Base-by-base conservation (phyloP, 1,140 invertebrate genomes). In the Hormaphis cornu region DNA sequence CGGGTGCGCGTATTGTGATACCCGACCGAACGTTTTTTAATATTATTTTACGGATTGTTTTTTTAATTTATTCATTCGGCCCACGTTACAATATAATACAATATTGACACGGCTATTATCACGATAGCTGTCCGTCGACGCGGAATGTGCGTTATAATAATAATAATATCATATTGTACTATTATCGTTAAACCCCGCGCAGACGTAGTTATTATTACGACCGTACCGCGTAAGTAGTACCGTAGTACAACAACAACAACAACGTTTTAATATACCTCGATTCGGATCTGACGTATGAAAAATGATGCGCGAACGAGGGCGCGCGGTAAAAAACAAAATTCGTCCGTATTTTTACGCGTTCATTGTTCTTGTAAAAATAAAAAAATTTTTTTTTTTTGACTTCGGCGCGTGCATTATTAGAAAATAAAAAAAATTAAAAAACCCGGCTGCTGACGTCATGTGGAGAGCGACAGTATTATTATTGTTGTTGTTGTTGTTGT, bases 261-360 rank as follows among this genome's bases (percentile, higher is more conserved):
- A 63, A 63, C 59, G 42, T 63, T 63, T 63, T 63, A 63, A 63
- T n/a, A n/a, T 63, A 48, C 59, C 42, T 63, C 22, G 59, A 63
- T 63, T n/a, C 46, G 59, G 59, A 63, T 63, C 59, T 63, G 59
- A 63, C 59, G 22, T 28, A 16, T 63, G 59, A 63, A 63, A 63
- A 63, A 63, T 63, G 59, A 63, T 63, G 59, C 59, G 59, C 59
- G 59, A 63, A 63, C 2, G 18, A 20, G 16, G 46, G 46, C 6
- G 46, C 6, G 20, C n/a, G 46, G 20, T 4, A 8, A 48, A 16
- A 48, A 63, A 63, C 20, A 56, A 63, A 63, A 48, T 63, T 63
- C 44, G 59, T 48, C 28, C 28, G 59, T n/a, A n/a, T n/a, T n/a
- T n/a, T n/a, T n/a, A n/a, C n/a, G n/a, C n/a, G n/a, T 48, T 46